Evolutionary conservation across 2,113 vertebrate species (phyloP), one percentile per base, ranked within the genome.

Genomic region (Scolopax mira): DNA sequence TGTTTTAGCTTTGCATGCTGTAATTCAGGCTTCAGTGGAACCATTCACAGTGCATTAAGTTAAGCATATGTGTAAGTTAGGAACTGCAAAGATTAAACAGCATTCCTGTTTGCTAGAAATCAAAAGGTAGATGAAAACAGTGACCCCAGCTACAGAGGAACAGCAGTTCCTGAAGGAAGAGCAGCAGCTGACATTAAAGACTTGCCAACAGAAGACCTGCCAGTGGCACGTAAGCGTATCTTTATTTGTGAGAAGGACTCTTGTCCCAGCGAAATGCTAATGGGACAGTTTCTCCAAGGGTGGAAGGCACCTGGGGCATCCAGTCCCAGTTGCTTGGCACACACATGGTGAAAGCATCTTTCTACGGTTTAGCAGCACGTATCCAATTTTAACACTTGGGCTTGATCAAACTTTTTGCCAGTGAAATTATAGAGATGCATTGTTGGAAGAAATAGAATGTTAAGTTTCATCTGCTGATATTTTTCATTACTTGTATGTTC

Each of bases 1-100:
- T 97, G 93, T 95, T 97, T 97, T 81, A 94, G 91, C 86, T 96
- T 97, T 96, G 62, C 33, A 23, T 79, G n/a, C 64, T 13, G 7
- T 90, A 93, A 93, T 93, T 93, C 83, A 91, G 66, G 49, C 70
- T 95, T 94, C 85, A 86, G 85, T 51, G 57, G 85, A 93, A 72
- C 61, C 77, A 67, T 85, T 93, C 75, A 39, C 46, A 85, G 55
- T 30, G 46, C 16, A 4, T 82, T 62, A 96, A 91, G 74, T 74
- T 89, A 87, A 95, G 90, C 90, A 87, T 90, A 81, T 92, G 93
- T 92, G 73, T 90, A 81, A 90, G 88, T 82, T 75, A 88, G 72
- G 80, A 89, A 93, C 4, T 94, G 79, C 58, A 69, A 67, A 88
- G 90, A 92, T 94, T 87, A 92, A 93, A 93, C 28, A 79, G 69